Base-by-base conservation (phyloP, 2,888 invertebrate species). In the Ptychoptera albimana region DNA sequence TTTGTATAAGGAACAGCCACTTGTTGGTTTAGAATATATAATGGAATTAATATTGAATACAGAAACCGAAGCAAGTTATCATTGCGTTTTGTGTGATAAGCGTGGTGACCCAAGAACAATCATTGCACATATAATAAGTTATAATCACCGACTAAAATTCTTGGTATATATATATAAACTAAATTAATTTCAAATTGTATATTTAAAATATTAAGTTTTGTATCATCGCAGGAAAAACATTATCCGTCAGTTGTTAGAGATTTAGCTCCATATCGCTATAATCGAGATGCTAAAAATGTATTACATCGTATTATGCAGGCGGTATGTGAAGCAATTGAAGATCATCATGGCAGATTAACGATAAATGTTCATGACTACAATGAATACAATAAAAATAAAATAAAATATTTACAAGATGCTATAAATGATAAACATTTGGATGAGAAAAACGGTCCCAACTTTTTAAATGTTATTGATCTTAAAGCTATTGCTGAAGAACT, bases 81-180 rank as follows among this genome's bases (percentile, higher is more conserved):
- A 78, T 42, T 88, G 87, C 64, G 72, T 81, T 51, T 67, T 87
- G 48, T 88, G 87, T 61, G 74, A 76, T 55, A 86, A 84, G 61
- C 77, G 79, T 52, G 84, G 85, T 35, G 82, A 84, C 59, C 80
- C 79, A 23, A 73, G 82, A 39, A 83, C 82, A 42, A 82, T 86
- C 51, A 70, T 86, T 60, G 76, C 78, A 50, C 87, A 87, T 61
- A 71, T 86, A 57, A 77, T 79, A 14, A 82, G 84, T 59, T 79
- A 77, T 61, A 78, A 79, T 62, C 87, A 88, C 59, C 73, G 79
- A 11, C 68, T 73, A 55, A 75, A 81, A 57, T 87, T 80, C 60
- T 62, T 87, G 50, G 75, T 74, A 52, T 68, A 54, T 54, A 37
- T 30, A 45, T 45, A 37, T 36, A 14, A 14, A 15, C 29, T 39